Conservation (phyloP, 2,888 invertebrate genomes). For the Silvanus unidentatus region DNA sequence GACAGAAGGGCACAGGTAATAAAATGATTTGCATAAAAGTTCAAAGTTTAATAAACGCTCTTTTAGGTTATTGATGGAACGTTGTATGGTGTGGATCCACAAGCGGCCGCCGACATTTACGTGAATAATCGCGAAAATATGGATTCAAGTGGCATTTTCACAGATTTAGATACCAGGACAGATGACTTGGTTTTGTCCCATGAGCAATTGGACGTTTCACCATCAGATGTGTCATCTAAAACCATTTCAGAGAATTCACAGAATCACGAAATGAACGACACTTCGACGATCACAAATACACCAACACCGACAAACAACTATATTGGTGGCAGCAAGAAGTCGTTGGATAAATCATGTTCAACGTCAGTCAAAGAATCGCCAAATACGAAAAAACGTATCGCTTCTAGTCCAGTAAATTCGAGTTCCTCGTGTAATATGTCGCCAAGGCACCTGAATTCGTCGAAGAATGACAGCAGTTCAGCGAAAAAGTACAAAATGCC, state of each 20-base stretch:
- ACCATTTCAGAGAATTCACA: constrained; percentile 53
- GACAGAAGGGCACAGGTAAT: constrained; percentile 70
- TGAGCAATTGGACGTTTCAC: constrained; percentile 52
- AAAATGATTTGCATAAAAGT: too few species aligned
- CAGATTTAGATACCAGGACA: constrained; percentile 64
- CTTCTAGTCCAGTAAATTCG: constrained; percentile 33
- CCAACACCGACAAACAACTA: constrained; percentile 7
- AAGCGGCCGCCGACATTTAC: constrained; percentile 49
- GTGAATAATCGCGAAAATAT: constrained; percentile 64
- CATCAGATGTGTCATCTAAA: constrained; percentile 53
- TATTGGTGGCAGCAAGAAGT: constrained; percentile 7
- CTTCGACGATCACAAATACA: constrained; percentile 1
- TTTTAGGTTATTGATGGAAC: constrained; percentile 85
- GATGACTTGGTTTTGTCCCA: constrained; percentile 16
- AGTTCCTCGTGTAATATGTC: constrained; percentile 37
- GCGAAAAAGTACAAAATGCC: constrained; percentile 73
- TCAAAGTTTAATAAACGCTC: too few species aligned
- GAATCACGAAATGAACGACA: constrained; percentile 26
- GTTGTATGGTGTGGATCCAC: constrained; percentile 67
- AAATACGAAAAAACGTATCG: constrained; percentile 35
- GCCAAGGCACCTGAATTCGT: constrained; percentile 26
- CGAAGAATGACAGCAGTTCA: constrained; percentile 52
- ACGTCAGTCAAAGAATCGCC: constrained; percentile 15
- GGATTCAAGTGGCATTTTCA: constrained; percentile 87
- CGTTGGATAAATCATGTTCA: background rate